Percentiles rank a stretch among this genome's conserved stretches.
These are phyloP conservation scores for Alsophila aescularia DNA, from an alignment of 2,888 invertebrate species.

Conservation along the genomic window DNA sequence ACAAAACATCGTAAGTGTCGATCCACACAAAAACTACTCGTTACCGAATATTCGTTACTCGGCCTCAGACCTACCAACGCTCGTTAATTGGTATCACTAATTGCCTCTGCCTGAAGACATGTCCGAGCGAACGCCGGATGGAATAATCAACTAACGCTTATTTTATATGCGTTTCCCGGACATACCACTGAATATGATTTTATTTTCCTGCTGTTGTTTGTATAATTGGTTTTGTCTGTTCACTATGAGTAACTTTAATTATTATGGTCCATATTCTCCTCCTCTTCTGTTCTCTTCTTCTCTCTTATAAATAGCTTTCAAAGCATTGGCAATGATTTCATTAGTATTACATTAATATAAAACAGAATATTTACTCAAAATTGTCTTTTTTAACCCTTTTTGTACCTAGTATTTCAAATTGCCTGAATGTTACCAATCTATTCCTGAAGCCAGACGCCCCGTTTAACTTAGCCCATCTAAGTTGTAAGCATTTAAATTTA, in stretches of 20 bases:
- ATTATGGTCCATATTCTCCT: too few species aligned
- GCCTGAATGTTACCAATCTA: neutral
- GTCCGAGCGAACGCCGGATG: neutral
- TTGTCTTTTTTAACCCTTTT: neutral
- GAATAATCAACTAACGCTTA: neutral
- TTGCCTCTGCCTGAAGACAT: neutral
- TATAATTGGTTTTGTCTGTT: neutral
- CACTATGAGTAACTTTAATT: too few species aligned
- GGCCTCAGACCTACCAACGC: neutral
- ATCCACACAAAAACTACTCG: neutral
- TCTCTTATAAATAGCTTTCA: too few species aligned
- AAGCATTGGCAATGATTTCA: too few species aligned
- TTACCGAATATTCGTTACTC: too few species aligned
- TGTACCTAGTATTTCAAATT: too few species aligned
- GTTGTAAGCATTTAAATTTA: constrained; percentile 22
- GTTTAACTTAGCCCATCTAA: constrained; percentile 10
- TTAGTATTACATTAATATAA: too few species aligned
- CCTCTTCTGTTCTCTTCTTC: too few species aligned
- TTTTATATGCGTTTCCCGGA: neutral
- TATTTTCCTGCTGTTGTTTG: neutral
- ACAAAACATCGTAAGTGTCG: neutral
- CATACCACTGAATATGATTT: constrained; percentile 1
- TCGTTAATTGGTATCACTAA: constrained; percentile 10
- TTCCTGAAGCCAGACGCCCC: neutral
- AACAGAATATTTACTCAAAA: too few species aligned